Evolutionary conservation across 2,888 invertebrate species (phyloP).

Genomic region (Tortrix viridana): DNA sequence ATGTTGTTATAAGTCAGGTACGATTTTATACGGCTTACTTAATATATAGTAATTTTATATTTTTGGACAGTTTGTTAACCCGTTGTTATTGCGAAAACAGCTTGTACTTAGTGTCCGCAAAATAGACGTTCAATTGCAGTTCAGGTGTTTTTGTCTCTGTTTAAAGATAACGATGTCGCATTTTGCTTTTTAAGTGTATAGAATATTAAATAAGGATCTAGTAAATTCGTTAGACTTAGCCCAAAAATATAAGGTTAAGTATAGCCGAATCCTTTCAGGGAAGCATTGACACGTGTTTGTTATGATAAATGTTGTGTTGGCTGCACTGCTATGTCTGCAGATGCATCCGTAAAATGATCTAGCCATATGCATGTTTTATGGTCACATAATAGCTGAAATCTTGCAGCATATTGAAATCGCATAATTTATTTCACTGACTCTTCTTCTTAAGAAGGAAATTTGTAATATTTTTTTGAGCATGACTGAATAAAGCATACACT

Average conservation of each 20-base stretch:
- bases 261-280: no score
- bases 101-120: constrained; percentile 25
- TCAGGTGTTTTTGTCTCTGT: constrained; percentile 18
- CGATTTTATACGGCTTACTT: constrained; percentile 33
- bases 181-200: constrained; percentile 13
- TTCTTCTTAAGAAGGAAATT: not conserved
- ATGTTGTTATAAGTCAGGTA: constrained; percentile 22
- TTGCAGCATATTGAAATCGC: not conserved
- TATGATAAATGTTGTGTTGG: no score
- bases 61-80: constrained; percentile 33
- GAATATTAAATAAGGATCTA: constrained; percentile 18
- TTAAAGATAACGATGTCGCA: constrained; percentile 12
- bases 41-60: constrained; percentile 34
- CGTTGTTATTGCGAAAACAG: constrained; percentile 23
- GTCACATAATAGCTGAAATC: not conserved
- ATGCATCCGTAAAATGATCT: no score
- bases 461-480: not conserved
- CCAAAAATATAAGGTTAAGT: constrained; percentile 5
- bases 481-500: not conserved
- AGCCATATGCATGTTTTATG: no score
- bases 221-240: constrained; percentile 20
- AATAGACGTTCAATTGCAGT: constrained; percentile 5
- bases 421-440: not conserved
- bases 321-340: no score
- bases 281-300: no score